Percentiles rank a stretch among this genome's conserved stretches.
These are phyloP conservation scores for Eristalis pertinax DNA, from an alignment of 2,888 invertebrate species.

Conservation along the genomic window DNA sequence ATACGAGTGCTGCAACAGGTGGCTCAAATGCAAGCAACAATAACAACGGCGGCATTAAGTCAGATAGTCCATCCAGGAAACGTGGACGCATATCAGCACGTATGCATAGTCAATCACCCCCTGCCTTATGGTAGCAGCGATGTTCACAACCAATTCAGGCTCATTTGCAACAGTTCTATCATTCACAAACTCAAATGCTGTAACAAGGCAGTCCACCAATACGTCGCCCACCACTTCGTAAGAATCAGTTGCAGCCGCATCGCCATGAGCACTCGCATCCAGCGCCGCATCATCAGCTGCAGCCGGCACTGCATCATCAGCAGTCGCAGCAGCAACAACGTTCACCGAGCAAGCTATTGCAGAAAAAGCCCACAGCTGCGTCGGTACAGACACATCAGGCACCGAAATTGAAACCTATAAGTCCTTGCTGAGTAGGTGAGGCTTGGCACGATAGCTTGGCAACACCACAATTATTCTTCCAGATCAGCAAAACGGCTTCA, in stretches of 20 bases:
- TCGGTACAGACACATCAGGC: conserved; percentile 77
- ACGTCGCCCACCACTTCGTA: conserved; percentile 82
- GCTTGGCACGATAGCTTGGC: conserved; percentile 90
- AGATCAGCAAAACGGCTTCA: too few species aligned
- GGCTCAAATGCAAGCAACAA: conserved; percentile 52
- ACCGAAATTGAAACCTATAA: conserved; percentile 93
- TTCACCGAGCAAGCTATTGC: conserved; percentile 74
- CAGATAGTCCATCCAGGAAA: conserved; percentile 93
- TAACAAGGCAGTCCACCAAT: conserved; percentile 83
- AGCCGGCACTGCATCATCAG: conserved; percentile 76
- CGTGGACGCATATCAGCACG: conserved; percentile 88
- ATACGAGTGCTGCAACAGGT: conserved; percentile 72
- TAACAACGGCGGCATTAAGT: conserved; percentile 82
- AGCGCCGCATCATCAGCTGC: conserved; percentile 76
- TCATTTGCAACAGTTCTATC: conserved; percentile 76
- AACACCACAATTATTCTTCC: too few species aligned
- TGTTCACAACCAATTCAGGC: conserved; percentile 84
- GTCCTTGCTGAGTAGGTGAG: conserved; percentile 94
- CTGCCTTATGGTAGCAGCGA: conserved; percentile 83
- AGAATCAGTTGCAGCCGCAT: conserved; percentile 73
- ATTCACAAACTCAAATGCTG: conserved; percentile 74
- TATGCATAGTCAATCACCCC: conserved; percentile 82
- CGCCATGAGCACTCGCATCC: conserved; percentile 61
- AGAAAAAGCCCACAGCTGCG: conserved; percentile 75
- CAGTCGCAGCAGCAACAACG: conserved; percentile 75